A percentile compares a stretch with the other conserved stretches of the same genome.
Conservation (phyloP, 92 coral and sea anemone genomes). For the Virgularia gustaviana region DNA sequence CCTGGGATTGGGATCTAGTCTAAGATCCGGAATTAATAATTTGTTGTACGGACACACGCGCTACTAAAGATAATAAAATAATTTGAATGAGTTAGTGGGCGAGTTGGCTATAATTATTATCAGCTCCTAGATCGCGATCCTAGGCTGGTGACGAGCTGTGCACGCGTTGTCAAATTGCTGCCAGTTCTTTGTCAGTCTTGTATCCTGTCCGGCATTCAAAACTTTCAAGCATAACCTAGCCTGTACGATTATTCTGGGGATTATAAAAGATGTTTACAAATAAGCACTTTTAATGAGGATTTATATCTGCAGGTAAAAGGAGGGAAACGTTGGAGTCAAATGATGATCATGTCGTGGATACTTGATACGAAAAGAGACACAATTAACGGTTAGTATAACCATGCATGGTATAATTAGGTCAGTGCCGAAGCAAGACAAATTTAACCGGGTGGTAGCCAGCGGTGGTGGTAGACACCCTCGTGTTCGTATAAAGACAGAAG, state of each 20-base stretch:
- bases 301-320: slow-evolving; percentile 54
- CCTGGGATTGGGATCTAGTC: no score
- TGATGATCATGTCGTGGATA: slow-evolving; percentile 74
- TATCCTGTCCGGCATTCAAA: neutral
- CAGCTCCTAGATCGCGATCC: no score
- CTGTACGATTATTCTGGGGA: neutral
- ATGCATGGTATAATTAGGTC: neutral
- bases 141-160: no score
- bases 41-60: no score
- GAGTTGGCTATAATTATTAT: no score
- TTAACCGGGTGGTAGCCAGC: no score
- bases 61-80: no score
- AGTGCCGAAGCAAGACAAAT: no score
- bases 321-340: slow-evolving; percentile 71
- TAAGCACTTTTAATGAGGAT: neutral
- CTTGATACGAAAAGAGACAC: slow-evolving; percentile 51
- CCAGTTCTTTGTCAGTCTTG: neutral
- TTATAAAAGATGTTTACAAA: neutral
- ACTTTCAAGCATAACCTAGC: neutral
- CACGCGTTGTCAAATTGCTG: neutral
- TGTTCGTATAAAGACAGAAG: no score
- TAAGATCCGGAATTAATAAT: no score
- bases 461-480: no score
- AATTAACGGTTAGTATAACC: slow-evolving; percentile 44
- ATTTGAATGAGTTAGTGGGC: no score